Base-by-base conservation (phyloP, 2,888 invertebrate species). In the Caenorhabditis sp. region DNA sequence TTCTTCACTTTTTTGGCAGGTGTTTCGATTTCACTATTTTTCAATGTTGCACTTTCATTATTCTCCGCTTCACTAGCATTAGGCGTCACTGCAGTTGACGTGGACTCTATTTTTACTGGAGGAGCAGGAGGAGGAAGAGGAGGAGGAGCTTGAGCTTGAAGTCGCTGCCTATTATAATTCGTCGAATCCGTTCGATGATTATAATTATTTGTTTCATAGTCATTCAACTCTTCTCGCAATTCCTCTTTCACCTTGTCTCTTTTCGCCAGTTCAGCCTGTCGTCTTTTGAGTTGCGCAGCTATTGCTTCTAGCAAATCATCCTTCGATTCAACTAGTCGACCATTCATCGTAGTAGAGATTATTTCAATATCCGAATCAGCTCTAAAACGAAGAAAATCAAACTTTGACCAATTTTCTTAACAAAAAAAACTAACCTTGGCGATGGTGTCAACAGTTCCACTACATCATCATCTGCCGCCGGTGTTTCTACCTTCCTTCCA, bases 301-400 rank as follows among this genome's bases (percentile, higher is more conserved):
- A 58, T 36, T 38, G 23, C 58, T 58, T 58, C 58, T 10, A 58
- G 20, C n/a, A 58, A 36, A 38, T 58, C 58, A 38, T 38, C 58
- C 14, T 38, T 58, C 1, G n/a, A 10, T 14, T 58, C 38, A n/a
- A 58, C 38, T 1, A 58, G 1, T 8, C 23, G n/a, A 26, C 58
- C 58, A 26, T 58, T 38, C 58, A 58, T 58, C 20, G n/a, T 58
- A n/a, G 58, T 58, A 4, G 58, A 36, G 4, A 58, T 21, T 36
- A 58, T 38, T 58, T 58, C 58, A 8, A 58, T 58, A 26, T 58
- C 58, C 4, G 58, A 58, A 58, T 58, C 58, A 17, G 58, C 58
- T 21, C 58, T 58, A 17, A 58, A 58, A 58, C 7, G 17, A 14
- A 5, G 17, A 50, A 50, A 50, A 50, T 17, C n/a, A n/a, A 50